Conservation (phyloP, 2,113 vertebrate genomes). For the Centropus bengalensis region DNA sequence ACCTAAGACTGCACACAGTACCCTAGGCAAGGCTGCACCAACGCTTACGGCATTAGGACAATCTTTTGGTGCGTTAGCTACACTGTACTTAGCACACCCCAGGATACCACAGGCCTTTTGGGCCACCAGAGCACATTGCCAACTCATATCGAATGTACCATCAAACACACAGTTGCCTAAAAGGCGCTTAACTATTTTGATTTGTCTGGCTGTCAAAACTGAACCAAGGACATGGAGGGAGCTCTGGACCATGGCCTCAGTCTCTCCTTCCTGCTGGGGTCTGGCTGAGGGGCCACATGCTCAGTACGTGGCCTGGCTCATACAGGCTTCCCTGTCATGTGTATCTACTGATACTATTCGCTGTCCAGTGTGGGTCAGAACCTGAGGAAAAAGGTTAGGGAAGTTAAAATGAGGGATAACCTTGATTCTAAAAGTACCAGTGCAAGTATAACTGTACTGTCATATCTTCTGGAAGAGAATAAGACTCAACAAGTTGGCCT, state of each 20-base stretch:
- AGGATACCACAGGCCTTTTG: background rate
- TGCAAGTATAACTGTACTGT: background rate
- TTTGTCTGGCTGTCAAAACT: background rate
- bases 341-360: background rate
- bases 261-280: background rate
- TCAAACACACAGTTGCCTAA: background rate
- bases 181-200: background rate
- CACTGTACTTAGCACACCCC: background rate
- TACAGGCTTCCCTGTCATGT: rapidly evolving
- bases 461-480: background rate
- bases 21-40: rapidly evolving
- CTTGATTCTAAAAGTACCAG: background rate
- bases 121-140: background rate
- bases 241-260: rapidly evolving
- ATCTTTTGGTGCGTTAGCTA: rapidly evolving
- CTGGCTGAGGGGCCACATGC: rapidly evolving
- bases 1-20: background rate
- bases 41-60: background rate
- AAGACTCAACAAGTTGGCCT: background rate
- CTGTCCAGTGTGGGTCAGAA: background rate
- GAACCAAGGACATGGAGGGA: background rate
- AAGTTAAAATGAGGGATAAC: background rate
- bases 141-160: background rate
- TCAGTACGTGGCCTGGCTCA: rapidly evolving
- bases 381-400: background rate